Conservation (phyloP, 92 coral and sea anemone genomes). For the Paragorgia papillata region DNA sequence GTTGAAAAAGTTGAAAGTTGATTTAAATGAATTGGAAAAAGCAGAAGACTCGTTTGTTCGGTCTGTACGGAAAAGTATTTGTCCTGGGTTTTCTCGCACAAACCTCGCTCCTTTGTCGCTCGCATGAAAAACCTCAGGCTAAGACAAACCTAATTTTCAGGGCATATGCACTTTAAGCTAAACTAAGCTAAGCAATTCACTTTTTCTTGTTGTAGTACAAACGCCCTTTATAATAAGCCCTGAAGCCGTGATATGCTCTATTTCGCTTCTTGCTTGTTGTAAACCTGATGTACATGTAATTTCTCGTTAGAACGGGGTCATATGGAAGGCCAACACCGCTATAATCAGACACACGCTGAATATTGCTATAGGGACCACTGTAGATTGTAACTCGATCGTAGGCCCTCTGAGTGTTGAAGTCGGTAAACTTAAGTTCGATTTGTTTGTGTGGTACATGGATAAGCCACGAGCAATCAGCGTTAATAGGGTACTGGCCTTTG, state of each 20-base stretch:
- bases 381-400: slow-evolving; percentile 85
- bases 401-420: slow-evolving; percentile 81
- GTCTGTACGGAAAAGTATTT: too few relatives aligned
- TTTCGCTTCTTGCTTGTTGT: slow-evolving; percentile 76
- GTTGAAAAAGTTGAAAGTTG: too few relatives aligned
- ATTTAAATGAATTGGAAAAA: too few relatives aligned
- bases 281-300: slow-evolving; percentile 93
- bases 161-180: too few relatives aligned
- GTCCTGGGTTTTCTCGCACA: too few relatives aligned
- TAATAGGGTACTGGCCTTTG: slow-evolving; percentile 81
- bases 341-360: slow-evolving; percentile 77
- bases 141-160: too few relatives aligned
- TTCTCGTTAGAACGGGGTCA: slow-evolving; percentile 66
- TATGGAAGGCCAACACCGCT: slow-evolving; percentile 81
- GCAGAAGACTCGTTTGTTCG: too few relatives aligned
- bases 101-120: too few relatives aligned
- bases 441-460: slow-evolving; percentile 64
- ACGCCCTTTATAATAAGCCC: slow-evolving; percentile 64
- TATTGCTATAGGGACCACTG: slow-evolving; percentile 86
- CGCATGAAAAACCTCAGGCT: too few relatives aligned
- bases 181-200: too few relatives aligned
- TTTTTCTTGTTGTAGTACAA: not conserved
- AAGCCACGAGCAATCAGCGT: slow-evolving; percentile 88
- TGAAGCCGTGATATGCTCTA: slow-evolving; percentile 78
- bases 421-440: slow-evolving; percentile 70